A percentile compares a stretch with the other conserved stretches of the same genome.
Evolutionary conservation across 2,888 invertebrate species (phyloP).

Genomic region (Acanthosepion esculentum): DNA sequence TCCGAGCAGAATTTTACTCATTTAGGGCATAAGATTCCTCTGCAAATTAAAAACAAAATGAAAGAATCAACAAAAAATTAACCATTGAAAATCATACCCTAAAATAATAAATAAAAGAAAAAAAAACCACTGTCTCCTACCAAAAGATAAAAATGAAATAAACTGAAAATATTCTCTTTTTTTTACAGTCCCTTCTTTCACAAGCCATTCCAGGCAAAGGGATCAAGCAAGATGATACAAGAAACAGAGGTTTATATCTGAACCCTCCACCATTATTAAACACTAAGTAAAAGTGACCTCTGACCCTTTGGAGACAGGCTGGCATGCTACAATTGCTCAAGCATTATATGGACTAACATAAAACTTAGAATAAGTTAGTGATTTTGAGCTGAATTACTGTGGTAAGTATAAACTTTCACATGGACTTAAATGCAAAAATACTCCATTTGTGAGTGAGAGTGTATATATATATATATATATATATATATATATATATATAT

Average conservation of each 20-base stretch:
- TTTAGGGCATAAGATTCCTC: background rate
- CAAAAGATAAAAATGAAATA: background rate
- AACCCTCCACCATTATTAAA: background rate
- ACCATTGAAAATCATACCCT: too few relatives aligned
- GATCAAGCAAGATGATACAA: background rate
- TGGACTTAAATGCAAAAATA: too few relatives aligned
- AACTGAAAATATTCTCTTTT: background rate
- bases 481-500: background rate
- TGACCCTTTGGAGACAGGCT: slow-evolving; percentile 33
- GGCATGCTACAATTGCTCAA: background rate
- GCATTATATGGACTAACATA: background rate
- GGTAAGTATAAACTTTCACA: too few relatives aligned
- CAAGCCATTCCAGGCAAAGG: background rate
- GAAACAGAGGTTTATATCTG: background rate
- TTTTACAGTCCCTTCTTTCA: background rate
- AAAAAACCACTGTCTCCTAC: too few relatives aligned
- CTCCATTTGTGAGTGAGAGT: background rate
- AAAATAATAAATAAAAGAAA: too few relatives aligned
- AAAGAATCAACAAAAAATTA: too few relatives aligned
- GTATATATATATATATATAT: background rate
- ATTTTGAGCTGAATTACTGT: background rate
- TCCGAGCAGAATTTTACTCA: background rate
- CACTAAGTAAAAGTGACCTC: background rate
- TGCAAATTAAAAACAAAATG: background rate
- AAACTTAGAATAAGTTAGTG: background rate